These are phyloP conservation scores for Drosophila mulleri DNA, from an alignment of 2,888 invertebrate species.

Conservation along the genomic window DNA sequence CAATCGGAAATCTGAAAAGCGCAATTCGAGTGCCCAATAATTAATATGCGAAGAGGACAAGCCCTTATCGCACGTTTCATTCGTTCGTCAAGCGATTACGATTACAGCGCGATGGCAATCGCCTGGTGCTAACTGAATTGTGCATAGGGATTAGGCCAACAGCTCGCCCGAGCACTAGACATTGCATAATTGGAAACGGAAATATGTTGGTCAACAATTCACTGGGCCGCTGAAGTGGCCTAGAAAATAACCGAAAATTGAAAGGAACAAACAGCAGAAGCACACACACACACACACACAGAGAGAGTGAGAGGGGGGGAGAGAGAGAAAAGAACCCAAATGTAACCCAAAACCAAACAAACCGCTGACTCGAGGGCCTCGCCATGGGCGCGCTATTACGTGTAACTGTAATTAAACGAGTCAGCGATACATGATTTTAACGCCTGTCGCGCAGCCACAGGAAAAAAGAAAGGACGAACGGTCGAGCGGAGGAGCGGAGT, in stretches of 20 bases:
- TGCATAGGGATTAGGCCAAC: slow-evolving; percentile 3
- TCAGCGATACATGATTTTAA: slow-evolving; percentile 81
- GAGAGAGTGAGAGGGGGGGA: no score
- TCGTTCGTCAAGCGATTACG: no score
- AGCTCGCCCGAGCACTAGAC: slow-evolving; percentile 36
- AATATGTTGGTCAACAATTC: slow-evolving; percentile 62
- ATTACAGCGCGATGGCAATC: background rate
- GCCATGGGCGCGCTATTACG: slow-evolving; percentile 59
- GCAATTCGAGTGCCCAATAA: background rate
- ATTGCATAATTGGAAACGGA: slow-evolving; percentile 58
- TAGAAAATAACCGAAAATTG: slow-evolving; percentile 26
- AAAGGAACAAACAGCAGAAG: slow-evolving; percentile 1
- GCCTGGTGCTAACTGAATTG: slow-evolving; percentile 7
- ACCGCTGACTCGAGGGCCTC: slow-evolving; percentile 17
- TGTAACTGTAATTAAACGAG: slow-evolving; percentile 79
- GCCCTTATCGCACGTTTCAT: background rate
- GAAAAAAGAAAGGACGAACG: slow-evolving; percentile 21
- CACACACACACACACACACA: no score
- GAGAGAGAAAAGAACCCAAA: slow-evolving; percentile 1
- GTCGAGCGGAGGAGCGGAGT: background rate
- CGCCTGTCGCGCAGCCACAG: slow-evolving; percentile 70
- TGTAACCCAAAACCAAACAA: slow-evolving; percentile 27
- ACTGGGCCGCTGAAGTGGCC: slow-evolving; percentile 34
- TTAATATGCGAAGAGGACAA: background rate
- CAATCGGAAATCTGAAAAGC: no score